A percentile compares a stretch with the other conserved stretches of the same genome.
phyloP scores from a whole-genome alignment of 1,140 invertebrate species.

The Nephila pilipes region DNA sequence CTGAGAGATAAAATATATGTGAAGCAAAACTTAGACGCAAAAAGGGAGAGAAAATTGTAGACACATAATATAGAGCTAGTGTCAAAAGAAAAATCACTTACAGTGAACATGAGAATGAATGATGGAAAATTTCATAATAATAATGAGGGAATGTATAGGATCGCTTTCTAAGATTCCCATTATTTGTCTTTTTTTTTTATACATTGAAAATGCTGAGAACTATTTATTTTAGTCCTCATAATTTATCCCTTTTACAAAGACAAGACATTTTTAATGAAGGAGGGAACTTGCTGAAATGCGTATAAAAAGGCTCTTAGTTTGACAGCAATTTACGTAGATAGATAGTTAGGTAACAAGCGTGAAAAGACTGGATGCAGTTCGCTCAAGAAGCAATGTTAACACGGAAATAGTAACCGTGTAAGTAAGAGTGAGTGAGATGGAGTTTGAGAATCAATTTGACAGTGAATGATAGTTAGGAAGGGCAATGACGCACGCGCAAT shows the following conservation, averaged over 20 bases:
- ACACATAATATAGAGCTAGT: neutral
- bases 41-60: neutral
- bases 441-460: slow-evolving; percentile 23
- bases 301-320: neutral
- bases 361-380: neutral
- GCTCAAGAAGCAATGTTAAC: neutral
- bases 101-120: slow-evolving; percentile 2
- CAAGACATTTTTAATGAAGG: neutral
- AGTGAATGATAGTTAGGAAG: slow-evolving; percentile 16
- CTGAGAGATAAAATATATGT: neutral
- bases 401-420: neutral
- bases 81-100: neutral
- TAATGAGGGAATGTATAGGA: neutral
- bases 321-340: slow-evolving; percentile 5
- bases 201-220: neutral
- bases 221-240: neutral
- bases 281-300: neutral
- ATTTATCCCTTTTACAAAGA: neutral
- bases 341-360: slow-evolving; percentile 12
- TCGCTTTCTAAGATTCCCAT: neutral
- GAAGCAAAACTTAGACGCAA: neutral
- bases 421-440: slow-evolving; percentile 20
- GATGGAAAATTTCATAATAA: neutral
- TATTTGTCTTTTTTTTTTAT: neutral
- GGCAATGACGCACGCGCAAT: neutral